Evolutionary conservation across 2,797 vertebrate genomes (phyloP).

Genomic region (Chelidonichthys spinosus): DNA sequence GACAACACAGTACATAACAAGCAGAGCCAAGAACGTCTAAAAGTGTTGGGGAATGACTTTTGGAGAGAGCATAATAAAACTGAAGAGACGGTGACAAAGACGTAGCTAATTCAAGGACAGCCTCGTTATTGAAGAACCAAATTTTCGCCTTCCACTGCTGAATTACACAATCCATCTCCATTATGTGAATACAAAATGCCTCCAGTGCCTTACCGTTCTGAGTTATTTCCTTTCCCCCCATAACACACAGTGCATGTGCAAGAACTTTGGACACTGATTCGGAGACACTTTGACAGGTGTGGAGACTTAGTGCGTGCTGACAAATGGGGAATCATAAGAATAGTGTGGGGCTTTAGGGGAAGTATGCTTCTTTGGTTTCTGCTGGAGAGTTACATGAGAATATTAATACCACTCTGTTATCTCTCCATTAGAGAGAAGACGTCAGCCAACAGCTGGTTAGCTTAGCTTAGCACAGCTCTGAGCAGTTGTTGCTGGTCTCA

Average conservation of each 20-base stretch:
- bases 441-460: no score
- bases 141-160: constrained; percentile 22
- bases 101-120: constrained; percentile 23
- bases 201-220: constrained; percentile 27
- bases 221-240: constrained; percentile 33
- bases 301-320: constrained; percentile 15
- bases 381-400: background rate
- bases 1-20: constrained; percentile 8
- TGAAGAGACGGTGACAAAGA: constrained; percentile 20
- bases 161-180: constrained; percentile 46
- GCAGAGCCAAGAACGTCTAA: background rate
- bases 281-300: constrained; percentile 11
- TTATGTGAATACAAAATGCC: constrained; percentile 43
- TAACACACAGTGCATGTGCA: constrained; percentile 23
- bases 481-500: background rate
- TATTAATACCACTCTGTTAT: background rate
- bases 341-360: background rate
- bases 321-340: constrained; percentile 1
- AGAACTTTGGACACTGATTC: constrained; percentile 15
- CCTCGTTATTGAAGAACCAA: constrained; percentile 20
- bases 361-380: background rate
- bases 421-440: background rate
- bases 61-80: constrained; percentile 16
- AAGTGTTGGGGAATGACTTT: constrained; percentile 5
- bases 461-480: no score